A percentile compares a stretch with the other conserved stretches of the same genome.
Conservation (phyloP, 2,113 vertebrate species). For the Acinonyx jubatus region DNA sequence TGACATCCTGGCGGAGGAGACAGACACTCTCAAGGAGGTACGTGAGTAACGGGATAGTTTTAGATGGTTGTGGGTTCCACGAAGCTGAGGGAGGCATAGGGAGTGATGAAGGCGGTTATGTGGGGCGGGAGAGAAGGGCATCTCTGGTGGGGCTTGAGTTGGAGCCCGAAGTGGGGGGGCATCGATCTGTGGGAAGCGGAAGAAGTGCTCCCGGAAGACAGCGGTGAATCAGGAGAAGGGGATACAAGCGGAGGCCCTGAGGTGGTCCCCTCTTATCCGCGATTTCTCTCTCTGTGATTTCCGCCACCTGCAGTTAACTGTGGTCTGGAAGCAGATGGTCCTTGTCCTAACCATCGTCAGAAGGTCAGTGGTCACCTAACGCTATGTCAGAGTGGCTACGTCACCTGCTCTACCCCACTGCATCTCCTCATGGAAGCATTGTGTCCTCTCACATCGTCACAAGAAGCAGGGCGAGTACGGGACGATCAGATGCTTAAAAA, state of each 20-base stretch:
- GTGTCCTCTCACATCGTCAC: not conserved
- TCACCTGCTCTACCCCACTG: not conserved
- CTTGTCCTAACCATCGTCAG: too few relatives aligned
- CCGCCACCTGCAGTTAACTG: rapidly evolving
- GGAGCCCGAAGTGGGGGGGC: not conserved
- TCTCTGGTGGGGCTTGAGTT: not conserved
- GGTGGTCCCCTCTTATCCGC: not conserved
- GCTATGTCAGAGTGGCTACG: not conserved
- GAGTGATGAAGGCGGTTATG: too few relatives aligned
- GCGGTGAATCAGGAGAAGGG: not conserved
- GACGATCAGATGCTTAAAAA: not conserved
- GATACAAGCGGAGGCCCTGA: not conserved
- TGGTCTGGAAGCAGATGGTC: not conserved
- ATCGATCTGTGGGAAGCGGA: not conserved
- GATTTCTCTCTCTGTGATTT: not conserved
- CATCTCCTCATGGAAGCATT: not conserved
- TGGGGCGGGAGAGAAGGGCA: too few relatives aligned
- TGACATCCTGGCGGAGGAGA: not conserved
- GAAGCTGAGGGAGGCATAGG: not conserved
- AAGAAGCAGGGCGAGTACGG: not conserved
- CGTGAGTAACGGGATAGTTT: not conserved
- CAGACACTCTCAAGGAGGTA: not conserved
- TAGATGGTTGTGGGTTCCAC: not conserved
- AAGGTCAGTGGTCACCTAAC: not conserved
- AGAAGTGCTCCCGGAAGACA: not conserved